Evolutionary conservation across 2,113 vertebrate species (phyloP).

Genomic region (Bothrops jararaca): DNA sequence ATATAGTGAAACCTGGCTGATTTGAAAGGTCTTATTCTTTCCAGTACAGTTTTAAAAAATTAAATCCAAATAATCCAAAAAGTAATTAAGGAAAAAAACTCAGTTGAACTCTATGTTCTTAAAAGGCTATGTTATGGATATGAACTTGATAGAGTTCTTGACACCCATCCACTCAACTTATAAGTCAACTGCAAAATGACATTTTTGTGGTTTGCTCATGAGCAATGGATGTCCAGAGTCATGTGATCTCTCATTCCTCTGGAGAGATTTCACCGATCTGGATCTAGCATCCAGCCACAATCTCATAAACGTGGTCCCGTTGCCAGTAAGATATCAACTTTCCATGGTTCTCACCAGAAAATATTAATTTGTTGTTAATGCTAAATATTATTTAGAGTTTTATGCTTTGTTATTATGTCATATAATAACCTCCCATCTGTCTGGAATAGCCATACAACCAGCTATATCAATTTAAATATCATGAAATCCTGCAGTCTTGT

Average conservation of each 20-base stretch:
- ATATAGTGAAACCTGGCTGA: neutral
- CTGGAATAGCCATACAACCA: neutral
- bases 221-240: neutral
- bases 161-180: neutral
- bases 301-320: neutral
- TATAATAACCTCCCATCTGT: neutral
- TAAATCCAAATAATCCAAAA: neutral
- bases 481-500: neutral
- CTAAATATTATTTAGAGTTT: neutral
- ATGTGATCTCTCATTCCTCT: neutral
- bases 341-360: neutral
- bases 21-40: neutral
- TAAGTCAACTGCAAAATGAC: neutral
- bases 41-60: neutral
- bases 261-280: neutral
- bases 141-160: neutral
- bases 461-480: neutral
- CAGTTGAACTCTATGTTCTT: neutral
- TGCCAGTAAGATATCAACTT: neutral
- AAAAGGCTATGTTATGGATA: neutral
- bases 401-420: too few species aligned
- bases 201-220: neutral
- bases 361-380: neutral
- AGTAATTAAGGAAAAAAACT: neutral
- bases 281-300: neutral